Conservation (phyloP, 2,888 invertebrate genomes). For the Xylophagus ater region DNA sequence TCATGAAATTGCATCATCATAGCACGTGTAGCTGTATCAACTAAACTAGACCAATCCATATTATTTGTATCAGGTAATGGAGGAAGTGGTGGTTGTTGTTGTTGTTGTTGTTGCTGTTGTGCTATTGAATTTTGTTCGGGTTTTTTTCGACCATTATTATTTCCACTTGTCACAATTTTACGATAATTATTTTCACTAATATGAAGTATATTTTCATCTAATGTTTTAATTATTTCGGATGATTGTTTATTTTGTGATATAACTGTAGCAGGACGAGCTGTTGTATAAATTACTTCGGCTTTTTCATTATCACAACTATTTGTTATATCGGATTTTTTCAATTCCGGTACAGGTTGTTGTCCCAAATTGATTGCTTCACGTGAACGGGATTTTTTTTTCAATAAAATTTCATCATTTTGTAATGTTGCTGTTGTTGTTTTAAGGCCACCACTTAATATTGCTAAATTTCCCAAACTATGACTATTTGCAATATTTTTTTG, state of each 20-base stretch:
- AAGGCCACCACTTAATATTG: slow-evolving; percentile 16
- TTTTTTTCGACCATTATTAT: slow-evolving; percentile 11
- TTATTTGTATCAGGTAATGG: slow-evolving; percentile 53
- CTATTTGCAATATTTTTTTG: slow-evolving; percentile 20
- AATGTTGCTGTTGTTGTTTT: slow-evolving; percentile 16
- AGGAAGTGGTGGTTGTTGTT: slow-evolving; percentile 42
- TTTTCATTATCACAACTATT: slow-evolving; percentile 21
- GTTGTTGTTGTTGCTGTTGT: too few species aligned
- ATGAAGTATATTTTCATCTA: slow-evolving; percentile 18
- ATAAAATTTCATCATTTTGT: slow-evolving; percentile 19
- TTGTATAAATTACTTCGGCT: slow-evolving; percentile 50
- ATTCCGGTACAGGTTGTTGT: slow-evolving; percentile 23
- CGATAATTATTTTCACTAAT: slow-evolving; percentile 23
- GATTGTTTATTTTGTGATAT: slow-evolving; percentile 42
- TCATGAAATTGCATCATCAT: slow-evolving; percentile 39
- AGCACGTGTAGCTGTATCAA: slow-evolving; percentile 67
- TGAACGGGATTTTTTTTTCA: slow-evolving; percentile 21
- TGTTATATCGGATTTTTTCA: slow-evolving; percentile 19
- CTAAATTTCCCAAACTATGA: slow-evolving; percentile 24
- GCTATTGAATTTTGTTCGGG: slow-evolving; percentile 18
- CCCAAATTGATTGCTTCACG: slow-evolving; percentile 27
- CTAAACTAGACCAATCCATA: slow-evolving; percentile 69
- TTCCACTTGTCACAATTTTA: slow-evolving; percentile 3
- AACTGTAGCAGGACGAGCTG: slow-evolving; percentile 54
- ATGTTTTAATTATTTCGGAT: slow-evolving; percentile 36